Base-by-base conservation (phyloP, 2,888 invertebrate species). In the Rhimphoctona megacephalus region DNA sequence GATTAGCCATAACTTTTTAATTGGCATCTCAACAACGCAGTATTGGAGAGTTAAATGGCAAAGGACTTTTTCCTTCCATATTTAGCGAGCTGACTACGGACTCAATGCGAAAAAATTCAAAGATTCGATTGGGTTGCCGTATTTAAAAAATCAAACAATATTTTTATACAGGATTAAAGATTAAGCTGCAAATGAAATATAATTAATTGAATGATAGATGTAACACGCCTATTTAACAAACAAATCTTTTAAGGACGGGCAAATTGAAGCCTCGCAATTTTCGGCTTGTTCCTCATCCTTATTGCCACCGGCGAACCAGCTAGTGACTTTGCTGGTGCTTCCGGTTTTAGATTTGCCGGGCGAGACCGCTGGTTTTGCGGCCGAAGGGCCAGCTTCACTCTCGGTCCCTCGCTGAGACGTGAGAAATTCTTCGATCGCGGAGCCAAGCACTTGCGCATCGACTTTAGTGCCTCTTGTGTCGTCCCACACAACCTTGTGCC, bases 351-450 rank as follows among this genome's bases (percentile, higher is more conserved):
- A 88, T 89, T 95, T 95, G 66, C 93, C 94, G n/a, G 93, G 92
- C 1, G 94, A 94, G 3, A 94, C 89, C 91, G 95, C 89, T 8
- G 90, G 72, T 46, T 92, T 93, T 89, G 95, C 90, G 9, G 69
- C 17, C 91, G 91, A 87, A n/a, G 88, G 87, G 25, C 94, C 83
- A n/a, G 90, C 88, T 93, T 94, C 87, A 93, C 93, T n/a, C 66
- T 96, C 84, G 94, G 95, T 64, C 92, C 95, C 88, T 95, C 95
- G 89, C 95, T 95, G 94, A 95, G 96, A 92, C 96, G 96, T 94
- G 54, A 98, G 95, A 92, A 97, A 98, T 46, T 97, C 98, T 94
- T 98, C 98, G 89, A 98, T 98, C 43, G 98, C 98, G 92, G 96
- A 97, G 36, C 98, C 98, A 52, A 98, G 95, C 0, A 97, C 96